Evolutionary conservation across 2,113 vertebrate species (phyloP).

Genomic region (Addax nasomaculatus): DNA sequence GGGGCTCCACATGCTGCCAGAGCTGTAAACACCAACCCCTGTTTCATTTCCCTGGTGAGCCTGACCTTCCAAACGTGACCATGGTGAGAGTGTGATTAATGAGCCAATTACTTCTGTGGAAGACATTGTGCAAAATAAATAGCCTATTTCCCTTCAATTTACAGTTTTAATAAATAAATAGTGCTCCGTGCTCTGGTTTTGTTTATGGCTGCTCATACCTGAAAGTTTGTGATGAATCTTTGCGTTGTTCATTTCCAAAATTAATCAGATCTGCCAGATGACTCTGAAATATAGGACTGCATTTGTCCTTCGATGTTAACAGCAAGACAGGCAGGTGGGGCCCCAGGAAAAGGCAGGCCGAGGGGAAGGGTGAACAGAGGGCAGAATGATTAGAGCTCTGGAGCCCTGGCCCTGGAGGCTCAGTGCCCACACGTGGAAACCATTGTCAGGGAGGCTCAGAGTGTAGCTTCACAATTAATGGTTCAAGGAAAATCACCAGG

Average conservation of each 20-base stretch:
- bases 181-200: neutral
- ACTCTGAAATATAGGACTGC: conserved; percentile 53
- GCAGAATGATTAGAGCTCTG: neutral
- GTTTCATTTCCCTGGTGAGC: conserved; percentile 53
- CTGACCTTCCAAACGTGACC: conserved; percentile 76
- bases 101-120: conserved; percentile 79
- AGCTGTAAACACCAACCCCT: neutral
- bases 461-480: neutral
- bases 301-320: conserved; percentile 66
- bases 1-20: neutral
- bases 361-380: neutral
- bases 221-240: conserved; percentile 75
- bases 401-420: neutral
- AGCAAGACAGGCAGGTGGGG: neutral
- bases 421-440: fast-evolving
- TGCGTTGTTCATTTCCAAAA: conserved; percentile 68
- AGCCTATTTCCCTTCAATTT: conserved; percentile 74
- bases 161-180: conserved; percentile 77
- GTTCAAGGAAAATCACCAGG: neutral
- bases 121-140: conserved; percentile 77
- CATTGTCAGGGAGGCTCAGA: neutral
- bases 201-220: conserved; percentile 72
- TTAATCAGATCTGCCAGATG: conserved; percentile 65
- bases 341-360: neutral
- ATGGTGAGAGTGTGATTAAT: conserved; percentile 77